phyloP scores from a whole-genome alignment of 2,113 vertebrate genomes.

The Bufo gargarizans region DNA sequence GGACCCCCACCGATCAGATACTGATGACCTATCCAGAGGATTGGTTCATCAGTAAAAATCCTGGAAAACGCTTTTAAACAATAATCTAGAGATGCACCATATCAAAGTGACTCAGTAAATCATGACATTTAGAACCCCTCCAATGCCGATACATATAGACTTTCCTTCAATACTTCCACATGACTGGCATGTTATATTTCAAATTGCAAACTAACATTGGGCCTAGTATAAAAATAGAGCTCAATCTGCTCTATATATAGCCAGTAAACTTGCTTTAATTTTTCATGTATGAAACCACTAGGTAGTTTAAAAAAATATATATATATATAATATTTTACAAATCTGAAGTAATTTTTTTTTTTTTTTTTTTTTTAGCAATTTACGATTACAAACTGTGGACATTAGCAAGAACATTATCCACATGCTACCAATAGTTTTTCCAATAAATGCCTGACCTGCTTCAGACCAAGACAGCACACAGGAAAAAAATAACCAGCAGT shows the following conservation, averaged over 20 bases:
- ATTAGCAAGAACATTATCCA: neutral
- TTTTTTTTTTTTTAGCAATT: too few relatives aligned
- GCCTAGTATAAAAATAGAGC: neutral
- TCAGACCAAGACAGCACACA: neutral
- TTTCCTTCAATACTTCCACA: neutral
- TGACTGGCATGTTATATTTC: neutral
- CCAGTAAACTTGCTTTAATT: too few relatives aligned
- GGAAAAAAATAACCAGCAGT: conserved; percentile 9
- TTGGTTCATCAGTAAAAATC: too few relatives aligned
- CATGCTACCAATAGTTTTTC: neutral
- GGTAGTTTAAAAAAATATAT: neutral
- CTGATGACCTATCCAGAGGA: too few relatives aligned
- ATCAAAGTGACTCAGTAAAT: too few relatives aligned
- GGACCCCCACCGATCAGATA: too few relatives aligned
- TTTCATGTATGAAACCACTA: too few relatives aligned
- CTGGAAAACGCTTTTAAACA: too few relatives aligned
- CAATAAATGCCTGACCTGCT: neutral
- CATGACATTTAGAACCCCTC: too few relatives aligned
- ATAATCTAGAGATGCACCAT: too few relatives aligned
- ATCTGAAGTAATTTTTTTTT: too few relatives aligned
- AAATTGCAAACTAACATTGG: neutral
- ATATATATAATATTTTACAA: neutral
- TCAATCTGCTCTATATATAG: neutral
- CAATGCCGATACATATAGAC: too few relatives aligned
- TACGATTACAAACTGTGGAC: neutral